These are phyloP conservation scores for Scaptomyza pallida DNA, from an alignment of 1,140 invertebrate genomes.

Conservation along the genomic window DNA sequence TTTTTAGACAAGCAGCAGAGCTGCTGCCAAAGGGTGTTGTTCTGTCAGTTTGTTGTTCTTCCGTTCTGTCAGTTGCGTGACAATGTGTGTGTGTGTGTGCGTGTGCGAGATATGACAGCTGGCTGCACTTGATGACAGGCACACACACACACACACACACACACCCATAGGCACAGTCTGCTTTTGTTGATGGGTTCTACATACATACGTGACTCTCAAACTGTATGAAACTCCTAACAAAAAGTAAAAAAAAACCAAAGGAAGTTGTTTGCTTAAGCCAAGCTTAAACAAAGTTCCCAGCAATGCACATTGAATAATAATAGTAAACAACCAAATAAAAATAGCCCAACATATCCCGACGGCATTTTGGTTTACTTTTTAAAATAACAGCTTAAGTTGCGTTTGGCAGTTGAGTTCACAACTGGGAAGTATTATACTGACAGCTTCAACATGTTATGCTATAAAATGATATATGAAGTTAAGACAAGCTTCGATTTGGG, in stretches of 20 bases:
- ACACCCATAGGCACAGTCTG: neutral
- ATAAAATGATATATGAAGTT: too few species aligned
- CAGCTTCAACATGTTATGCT: too few species aligned
- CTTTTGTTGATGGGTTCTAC: conserved; percentile 19
- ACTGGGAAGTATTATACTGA: too few species aligned
- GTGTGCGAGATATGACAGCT: conserved; percentile 61
- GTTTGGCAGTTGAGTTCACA: too few species aligned
- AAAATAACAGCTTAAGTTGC: too few species aligned
- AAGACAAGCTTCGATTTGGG: too few species aligned
- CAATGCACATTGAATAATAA: neutral
- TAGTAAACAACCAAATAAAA: neutral
- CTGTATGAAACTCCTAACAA: neutral
- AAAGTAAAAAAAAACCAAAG: too few species aligned
- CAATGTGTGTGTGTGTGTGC: conserved; percentile 49
- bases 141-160: conserved; percentile 1
- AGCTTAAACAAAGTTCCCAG: neutral
- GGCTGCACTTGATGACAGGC: conserved; percentile 39
- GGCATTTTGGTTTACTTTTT: too few species aligned
- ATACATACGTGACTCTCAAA: conserved; percentile 34
- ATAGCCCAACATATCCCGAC: too few species aligned
- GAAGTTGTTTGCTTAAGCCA: conserved; percentile 9
- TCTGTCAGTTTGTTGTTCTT: neutral
- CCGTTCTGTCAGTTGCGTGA: conserved; percentile 53
- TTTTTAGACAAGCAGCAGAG: conserved; percentile 44
- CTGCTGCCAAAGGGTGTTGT: conserved; percentile 1